Evolutionary conservation across 2,113 vertebrate genomes (phyloP), one percentile per base, ranked within the genome.

Genomic region (Etheostoma cragini): DNA sequence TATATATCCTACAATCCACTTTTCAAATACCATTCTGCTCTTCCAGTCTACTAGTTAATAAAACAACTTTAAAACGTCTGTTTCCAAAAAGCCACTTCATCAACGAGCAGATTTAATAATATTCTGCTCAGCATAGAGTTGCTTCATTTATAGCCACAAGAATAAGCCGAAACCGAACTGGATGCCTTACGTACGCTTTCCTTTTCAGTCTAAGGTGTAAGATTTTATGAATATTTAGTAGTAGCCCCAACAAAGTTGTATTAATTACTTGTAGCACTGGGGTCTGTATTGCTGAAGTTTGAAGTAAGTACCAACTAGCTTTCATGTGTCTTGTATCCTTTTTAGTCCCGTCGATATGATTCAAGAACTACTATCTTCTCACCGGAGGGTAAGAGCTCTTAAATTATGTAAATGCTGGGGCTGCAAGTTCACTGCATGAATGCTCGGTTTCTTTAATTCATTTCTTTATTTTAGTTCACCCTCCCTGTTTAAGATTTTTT

Each of bases 361-460:
- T 85, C 83, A 19, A 56, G 83, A 78, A 85, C 83, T 11, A 85
- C 83, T 68, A 85, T 85, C 73, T 85, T 85, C 78, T 85, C 83
- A 5, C 83, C 83, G 19, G 83, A 85, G 46, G 83, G 83, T 85
- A 81, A 73, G 62, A 68, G 11, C 5, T 60, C 12, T 2, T 24
- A 0, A 6, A 0, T 10, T 17, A 17, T 4, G 19, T 19, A 8
- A 10, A 8, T 5, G 14, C 53, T 66, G 15, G 17, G 19, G 5
- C 38, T 21, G 16, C 38, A 14, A n/a, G 13, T 16, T 30, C 8
- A 21, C 1, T 45, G n/a, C 52, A 30, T 58, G 10, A 19, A 19
- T 17, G 19, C 16, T 45, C 35, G 6, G 1, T 42, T 42, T 42
- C 38, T 42, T 42, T 42, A 42, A 42, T 42, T 42, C 0, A 10